Percentiles rank a stretch among this genome's conserved stretches.
These are phyloP conservation scores for Oreochromis tanganicae DNA, from an alignment of 2,113 vertebrate genomes.

Conservation along the genomic window DNA sequence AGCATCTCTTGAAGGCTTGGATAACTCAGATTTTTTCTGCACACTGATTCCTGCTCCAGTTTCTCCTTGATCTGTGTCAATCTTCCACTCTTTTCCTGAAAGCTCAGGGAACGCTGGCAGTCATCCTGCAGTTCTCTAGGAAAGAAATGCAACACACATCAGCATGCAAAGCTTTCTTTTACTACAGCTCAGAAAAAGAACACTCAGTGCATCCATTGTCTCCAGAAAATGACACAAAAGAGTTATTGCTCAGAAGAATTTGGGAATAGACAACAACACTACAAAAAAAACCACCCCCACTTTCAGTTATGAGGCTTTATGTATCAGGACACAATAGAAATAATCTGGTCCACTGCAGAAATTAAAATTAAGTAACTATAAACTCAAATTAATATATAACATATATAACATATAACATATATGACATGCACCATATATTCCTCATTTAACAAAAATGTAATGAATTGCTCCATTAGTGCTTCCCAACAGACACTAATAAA, in stretches of 20 bases:
- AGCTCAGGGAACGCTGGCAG: constrained; percentile 62
- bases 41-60: constrained; percentile 60
- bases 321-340: background rate
- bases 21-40: constrained; percentile 45
- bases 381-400: background rate
- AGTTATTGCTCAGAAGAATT: background rate
- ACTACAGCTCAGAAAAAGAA: background rate
- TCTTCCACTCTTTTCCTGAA: constrained; percentile 76
- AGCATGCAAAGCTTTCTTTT: background rate
- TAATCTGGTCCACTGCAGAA: background rate
- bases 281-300: background rate
- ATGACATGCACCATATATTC: background rate
- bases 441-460: background rate
- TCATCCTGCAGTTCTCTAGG: constrained; percentile 65
- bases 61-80: constrained; percentile 77
- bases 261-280: background rate
- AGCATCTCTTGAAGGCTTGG: constrained; percentile 76
- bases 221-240: background rate
- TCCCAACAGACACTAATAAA: background rate
- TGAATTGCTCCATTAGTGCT: background rate
- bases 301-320: background rate
- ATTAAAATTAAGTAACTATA: background rate
- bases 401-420: background rate
- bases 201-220: background rate
- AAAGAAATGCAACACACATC: background rate